Percentiles rank a stretch among this genome's conserved stretches.
Conservation (phyloP, 1,140 invertebrate species). For the Brachionus asplanchnoidis region DNA sequence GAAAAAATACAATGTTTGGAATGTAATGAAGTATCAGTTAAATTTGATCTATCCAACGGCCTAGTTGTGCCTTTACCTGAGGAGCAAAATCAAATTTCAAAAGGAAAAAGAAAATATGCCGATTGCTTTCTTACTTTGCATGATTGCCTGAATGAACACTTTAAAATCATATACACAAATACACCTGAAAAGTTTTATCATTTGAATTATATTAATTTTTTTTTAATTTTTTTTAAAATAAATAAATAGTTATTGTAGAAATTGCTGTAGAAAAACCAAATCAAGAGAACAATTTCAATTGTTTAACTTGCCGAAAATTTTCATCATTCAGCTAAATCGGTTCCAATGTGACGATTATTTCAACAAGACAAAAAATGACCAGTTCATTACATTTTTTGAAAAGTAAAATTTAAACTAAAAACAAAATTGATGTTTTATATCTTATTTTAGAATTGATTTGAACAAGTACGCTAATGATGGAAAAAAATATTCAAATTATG, state of each 20-base stretch:
- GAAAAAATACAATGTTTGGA: background rate
- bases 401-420: background rate
- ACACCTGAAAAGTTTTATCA: background rate
- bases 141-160: background rate
- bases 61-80: background rate
- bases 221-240: background rate
- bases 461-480: background rate
- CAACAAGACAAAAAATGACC: background rate
- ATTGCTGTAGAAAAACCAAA: background rate
- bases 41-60: background rate
- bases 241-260: background rate
- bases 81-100: too few species aligned
- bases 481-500: background rate
- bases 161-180: background rate
- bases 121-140: background rate
- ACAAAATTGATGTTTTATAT: background rate
- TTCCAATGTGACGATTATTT: background rate
- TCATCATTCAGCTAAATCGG: background rate
- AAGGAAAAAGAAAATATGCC: background rate
- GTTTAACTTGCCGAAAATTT: conserved; percentile 12
- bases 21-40: background rate
- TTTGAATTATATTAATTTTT: background rate
- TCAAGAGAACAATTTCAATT: background rate
- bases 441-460: background rate
- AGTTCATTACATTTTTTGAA: background rate